A percentile compares a stretch with the other conserved stretches of the same genome.
phyloP scores from a whole-genome alignment of 2,113 vertebrate genomes.

The Sinosuthora webbiana region DNA sequence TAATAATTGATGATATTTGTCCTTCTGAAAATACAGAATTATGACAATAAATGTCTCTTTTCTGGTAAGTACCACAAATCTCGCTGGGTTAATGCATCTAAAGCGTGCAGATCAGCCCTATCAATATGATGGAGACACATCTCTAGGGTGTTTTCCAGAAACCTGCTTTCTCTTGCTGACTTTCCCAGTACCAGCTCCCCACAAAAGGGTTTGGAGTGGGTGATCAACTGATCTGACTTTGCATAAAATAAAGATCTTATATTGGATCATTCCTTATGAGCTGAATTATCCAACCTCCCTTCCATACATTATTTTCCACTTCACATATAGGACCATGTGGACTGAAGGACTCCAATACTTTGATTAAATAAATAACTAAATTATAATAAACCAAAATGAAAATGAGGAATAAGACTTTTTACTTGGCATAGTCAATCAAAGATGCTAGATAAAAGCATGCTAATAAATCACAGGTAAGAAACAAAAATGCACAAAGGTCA shows the following conservation, averaged over 20 bases:
- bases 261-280: not conserved
- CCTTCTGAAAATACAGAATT: not conserved
- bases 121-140: accelerated
- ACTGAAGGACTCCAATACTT: not conserved
- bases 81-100: not conserved
- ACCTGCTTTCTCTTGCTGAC: not conserved
- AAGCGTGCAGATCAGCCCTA: not conserved
- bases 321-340: not conserved
- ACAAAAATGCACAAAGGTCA: not conserved
- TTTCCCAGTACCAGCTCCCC: not conserved
- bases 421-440: not conserved
- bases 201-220: not conserved
- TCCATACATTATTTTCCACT: not conserved
- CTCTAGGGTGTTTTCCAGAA: not conserved
- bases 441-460: not conserved
- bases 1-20: not conserved
- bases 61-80: not conserved
- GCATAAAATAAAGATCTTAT: not conserved
- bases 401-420: not conserved
- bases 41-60: not conserved
- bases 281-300: not conserved
- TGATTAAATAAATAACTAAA: not conserved
- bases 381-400: not conserved
- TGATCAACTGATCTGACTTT: not conserved
- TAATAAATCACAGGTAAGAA: not conserved